Conservation (phyloP, 2,888 invertebrate species). For the Strigamia crassipes region DNA sequence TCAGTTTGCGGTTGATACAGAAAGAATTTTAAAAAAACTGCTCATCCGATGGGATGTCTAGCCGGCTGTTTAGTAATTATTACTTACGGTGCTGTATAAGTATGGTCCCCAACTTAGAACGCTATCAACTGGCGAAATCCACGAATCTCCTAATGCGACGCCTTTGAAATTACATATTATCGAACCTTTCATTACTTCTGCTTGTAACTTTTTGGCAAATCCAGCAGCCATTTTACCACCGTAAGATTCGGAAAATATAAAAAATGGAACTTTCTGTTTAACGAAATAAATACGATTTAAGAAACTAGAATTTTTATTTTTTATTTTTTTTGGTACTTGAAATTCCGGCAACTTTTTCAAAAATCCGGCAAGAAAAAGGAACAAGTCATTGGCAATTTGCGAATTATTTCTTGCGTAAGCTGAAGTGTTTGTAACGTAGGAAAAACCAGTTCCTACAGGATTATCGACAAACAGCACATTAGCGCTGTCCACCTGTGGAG, state of each 20-base stretch:
- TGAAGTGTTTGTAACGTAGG: slow-evolving; percentile 69
- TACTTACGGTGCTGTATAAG: slow-evolving; percentile 70
- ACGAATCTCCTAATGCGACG: slow-evolving; percentile 83
- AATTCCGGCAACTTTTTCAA: slow-evolving; percentile 72
- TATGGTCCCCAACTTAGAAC: slow-evolving; percentile 82
- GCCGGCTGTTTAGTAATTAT: no score
- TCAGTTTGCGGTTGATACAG: no score
- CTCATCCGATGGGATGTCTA: no score
- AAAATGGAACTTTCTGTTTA: slow-evolving; percentile 73
- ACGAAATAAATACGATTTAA: not conserved
- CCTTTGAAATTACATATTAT: slow-evolving; percentile 75
- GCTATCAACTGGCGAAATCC: slow-evolving; percentile 86
- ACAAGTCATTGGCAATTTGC: slow-evolving; percentile 75
- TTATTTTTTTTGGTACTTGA: slow-evolving; percentile 54
- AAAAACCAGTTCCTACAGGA: slow-evolving; percentile 86
- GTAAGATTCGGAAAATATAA: slow-evolving; percentile 87
- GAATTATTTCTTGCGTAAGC: slow-evolving; percentile 66
- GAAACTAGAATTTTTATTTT: not conserved
- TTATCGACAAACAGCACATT: slow-evolving; percentile 88
- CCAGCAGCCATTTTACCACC: slow-evolving; percentile 92
- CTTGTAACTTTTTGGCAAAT: slow-evolving; percentile 64
- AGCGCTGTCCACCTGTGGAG: slow-evolving; percentile 69
- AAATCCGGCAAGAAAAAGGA: slow-evolving; percentile 73
- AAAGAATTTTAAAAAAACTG: no score
- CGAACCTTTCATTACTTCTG: not conserved